Base-by-base conservation (phyloP, 2,113 vertebrate genomes). In the Trichechus manatus region DNA sequence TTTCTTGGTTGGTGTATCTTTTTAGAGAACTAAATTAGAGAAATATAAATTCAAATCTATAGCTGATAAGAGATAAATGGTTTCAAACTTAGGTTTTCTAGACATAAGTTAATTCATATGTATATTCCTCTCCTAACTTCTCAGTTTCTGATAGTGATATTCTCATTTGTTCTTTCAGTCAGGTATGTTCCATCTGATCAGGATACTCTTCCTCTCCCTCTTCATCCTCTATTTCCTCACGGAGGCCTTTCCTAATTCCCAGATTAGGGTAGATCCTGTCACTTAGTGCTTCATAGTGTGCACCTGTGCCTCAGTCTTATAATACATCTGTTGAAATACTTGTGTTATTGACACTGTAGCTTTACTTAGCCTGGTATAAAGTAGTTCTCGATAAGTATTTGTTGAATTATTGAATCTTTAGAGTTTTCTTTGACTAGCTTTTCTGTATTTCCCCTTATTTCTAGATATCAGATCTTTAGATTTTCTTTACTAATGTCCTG, bases 331-430 rank as follows among this genome's bases (percentile, higher is more conserved):
- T 47, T 44, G 39, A 53, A 77, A 80, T 70, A 59, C 31, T 44
- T 74, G 53, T 82, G 22, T 72, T 42, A 3, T 88, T 75, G n/a
- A 83, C 81, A 36, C 4, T 91, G 0, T n/a, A 33, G 81, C 56
- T 92, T 91, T 84, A 59, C 25, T 68, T 47, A 91, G 50, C 81
- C 31, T 81, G 81, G 31, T 20, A 85, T n/a, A 47, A 68, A 87
- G 20, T 39, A 11, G 56, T 33, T 74, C 42, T 61, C 7, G 1
- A 0, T 22, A 75, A 79, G 27, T 47, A 68, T 68, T 80, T 93
- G 53, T 96, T 93, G 75, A 84, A 31, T 85, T 84, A 68, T 77
- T 93, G 36, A 95, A 63, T 25, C 31, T 94, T 78, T 68, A 80
- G 19, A 50, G 42, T 70, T 80, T 50, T 64, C 85, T 92, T 91